Evolutionary conservation across 2,888 invertebrate species (phyloP), one percentile per base, ranked within the genome.

Genomic region (Spodoptera picta): DNA sequence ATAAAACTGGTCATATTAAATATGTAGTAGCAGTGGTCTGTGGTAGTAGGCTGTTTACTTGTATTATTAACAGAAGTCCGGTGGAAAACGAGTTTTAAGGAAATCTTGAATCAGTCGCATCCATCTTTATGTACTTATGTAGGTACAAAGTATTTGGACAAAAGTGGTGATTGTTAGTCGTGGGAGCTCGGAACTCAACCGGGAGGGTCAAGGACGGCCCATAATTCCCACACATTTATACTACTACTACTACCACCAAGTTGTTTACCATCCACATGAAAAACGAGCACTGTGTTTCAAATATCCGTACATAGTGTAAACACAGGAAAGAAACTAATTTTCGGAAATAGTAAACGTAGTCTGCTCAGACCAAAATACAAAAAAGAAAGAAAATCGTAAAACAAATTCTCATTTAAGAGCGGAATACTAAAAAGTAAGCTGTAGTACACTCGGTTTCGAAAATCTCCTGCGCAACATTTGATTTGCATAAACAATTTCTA

Each of bases 131-230:
- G 11, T 47, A 42, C 24, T 52, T 57, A 44, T 69, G 50, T 69
- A 65, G 67, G 77, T 73, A 73, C 36, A 36, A 6, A 9, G 67
- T 63, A 65, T 79, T 79, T 81, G 82, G 81, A 69, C 69, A 77
- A 74, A 79, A 79, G 72, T 73, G 65, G 80, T 78, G 83, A 90
- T 91, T 91, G 88, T 90, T 81, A 79, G 83, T 81, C 87, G 91
- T 90, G 90, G 83, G 90, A 90, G 81, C 79, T 56, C 63, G 78
- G 65, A 75, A 59, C 63, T 27, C n/a, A 23, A 48, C 65, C 68
- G 61, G 68, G 77, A 87, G 85, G 88, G 91, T 88, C 90, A 91
- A 90, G 91, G 91, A 83, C 85, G 79, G 47, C 48, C 55, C 46
- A 51, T 60, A 79, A 81, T 90, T 90, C 90, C 87, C 90, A 77